A percentile compares a stretch with the other conserved stretches of the same genome.
phyloP scores from a whole-genome alignment of 2,113 vertebrate species.

The Typhlomys cinereus region DNA sequence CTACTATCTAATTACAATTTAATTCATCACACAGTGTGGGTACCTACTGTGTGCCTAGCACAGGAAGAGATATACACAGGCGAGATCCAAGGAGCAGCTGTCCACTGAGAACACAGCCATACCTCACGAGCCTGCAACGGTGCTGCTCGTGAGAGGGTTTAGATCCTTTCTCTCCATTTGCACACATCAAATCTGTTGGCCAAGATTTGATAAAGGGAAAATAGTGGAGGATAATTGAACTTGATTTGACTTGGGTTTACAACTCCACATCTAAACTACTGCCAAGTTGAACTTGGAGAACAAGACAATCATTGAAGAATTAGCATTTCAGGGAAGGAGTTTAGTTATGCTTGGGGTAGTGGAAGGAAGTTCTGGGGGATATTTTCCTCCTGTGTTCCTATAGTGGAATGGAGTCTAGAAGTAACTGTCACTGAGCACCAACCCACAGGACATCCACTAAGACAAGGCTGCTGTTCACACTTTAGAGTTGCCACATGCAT shows the following conservation, averaged over 20 bases:
- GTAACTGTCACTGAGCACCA: background rate
- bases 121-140: fast-evolving
- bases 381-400: background rate
- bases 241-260: background rate
- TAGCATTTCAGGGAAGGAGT: background rate
- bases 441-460: background rate
- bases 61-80: background rate
- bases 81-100: background rate
- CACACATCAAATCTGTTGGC: background rate
- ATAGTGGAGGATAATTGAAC: background rate
- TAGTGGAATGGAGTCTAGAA: background rate
- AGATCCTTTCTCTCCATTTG: background rate
- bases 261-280: background rate
- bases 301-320: background rate
- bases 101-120: background rate
- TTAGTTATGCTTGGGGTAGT: too few relatives aligned
- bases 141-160: background rate
- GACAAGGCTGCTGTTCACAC: background rate
- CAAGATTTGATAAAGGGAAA: background rate
- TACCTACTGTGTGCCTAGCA: background rate
- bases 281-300: background rate
- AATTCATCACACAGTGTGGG: background rate
- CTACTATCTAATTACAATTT: background rate
- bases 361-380: background rate
- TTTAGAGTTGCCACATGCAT: background rate